These are phyloP conservation scores for Polypedilum pembai DNA, from an alignment of 1,140 invertebrate species.

Conservation along the genomic window DNA sequence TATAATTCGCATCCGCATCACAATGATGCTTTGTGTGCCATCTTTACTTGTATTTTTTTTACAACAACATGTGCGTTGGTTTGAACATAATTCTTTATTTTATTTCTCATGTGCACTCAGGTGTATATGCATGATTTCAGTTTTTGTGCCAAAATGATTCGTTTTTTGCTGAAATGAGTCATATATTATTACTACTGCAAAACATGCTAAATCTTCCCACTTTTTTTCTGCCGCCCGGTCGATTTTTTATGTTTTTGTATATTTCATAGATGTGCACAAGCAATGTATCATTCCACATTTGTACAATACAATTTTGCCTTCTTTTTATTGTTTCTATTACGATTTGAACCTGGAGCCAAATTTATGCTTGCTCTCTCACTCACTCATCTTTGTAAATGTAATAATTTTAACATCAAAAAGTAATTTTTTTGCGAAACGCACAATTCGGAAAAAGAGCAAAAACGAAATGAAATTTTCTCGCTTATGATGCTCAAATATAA, in stretches of 20 bases:
- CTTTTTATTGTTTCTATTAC: not conserved
- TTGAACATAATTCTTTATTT: not conserved
- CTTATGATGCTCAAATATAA: too few species aligned
- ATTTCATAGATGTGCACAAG: not conserved
- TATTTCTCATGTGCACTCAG: not conserved
- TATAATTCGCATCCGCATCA: constrained; percentile 11
- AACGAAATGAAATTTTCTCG: too few species aligned
- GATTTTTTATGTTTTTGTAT: not conserved
- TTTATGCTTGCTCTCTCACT: too few species aligned
- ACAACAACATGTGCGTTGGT: too few species aligned
- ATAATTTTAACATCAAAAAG: too few species aligned
- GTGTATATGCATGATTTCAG: not conserved
- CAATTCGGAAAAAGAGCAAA: too few species aligned
- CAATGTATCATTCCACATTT: not conserved
- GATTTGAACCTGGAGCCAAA: too few species aligned
- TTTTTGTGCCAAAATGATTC: not conserved
- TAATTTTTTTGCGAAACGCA: too few species aligned
- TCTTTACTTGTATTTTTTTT: too few species aligned
- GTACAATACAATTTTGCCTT: not conserved
- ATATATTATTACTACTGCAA: not conserved
- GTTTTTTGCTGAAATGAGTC: not conserved
- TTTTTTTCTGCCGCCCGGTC: not conserved
- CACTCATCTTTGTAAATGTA: too few species aligned
- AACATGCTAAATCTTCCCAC: not conserved
- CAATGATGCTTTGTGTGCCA: not conserved